phyloP scores from a whole-genome alignment of 2,113 vertebrate species.

The Perca flavescens region DNA sequence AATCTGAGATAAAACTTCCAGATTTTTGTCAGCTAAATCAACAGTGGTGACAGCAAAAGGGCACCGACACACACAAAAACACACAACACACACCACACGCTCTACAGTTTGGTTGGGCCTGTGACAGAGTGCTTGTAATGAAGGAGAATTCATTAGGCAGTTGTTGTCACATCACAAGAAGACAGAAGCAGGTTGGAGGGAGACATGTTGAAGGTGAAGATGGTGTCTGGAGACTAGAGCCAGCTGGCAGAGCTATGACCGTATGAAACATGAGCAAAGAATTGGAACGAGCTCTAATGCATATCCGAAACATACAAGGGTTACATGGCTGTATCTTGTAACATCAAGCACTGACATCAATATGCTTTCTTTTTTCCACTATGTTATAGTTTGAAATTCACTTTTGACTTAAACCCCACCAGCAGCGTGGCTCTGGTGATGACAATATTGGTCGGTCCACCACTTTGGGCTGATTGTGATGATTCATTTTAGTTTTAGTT shows the following conservation, averaged over 20 bases:
- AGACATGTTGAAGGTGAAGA: constrained; percentile 37
- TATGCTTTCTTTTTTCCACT: background rate
- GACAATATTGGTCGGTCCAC: background rate
- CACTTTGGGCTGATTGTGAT: background rate
- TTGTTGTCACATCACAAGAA: constrained; percentile 23
- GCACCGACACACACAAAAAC: background rate
- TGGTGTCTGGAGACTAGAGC: constrained; percentile 33
- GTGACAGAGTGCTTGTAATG: constrained; percentile 25
- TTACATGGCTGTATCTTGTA: background rate
- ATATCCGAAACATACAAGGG: background rate
- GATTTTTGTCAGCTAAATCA: constrained; percentile 38
- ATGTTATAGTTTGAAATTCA: background rate
- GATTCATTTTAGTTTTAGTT: too few species aligned
- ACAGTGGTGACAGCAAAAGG: constrained; percentile 34
- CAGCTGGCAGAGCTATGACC: constrained; percentile 3
- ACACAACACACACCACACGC: background rate
- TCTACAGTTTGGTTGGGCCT: background rate
- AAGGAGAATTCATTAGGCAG: constrained; percentile 43
- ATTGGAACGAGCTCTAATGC: background rate
- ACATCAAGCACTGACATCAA: background rate
- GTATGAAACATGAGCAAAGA: constrained; percentile 7
- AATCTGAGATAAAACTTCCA: constrained; percentile 32
- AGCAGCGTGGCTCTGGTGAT: background rate
- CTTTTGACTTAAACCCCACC: too few species aligned
- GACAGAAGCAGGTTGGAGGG: constrained; percentile 20